phyloP scores from a whole-genome alignment of 2,113 vertebrate species.

The Gnathonemus echidnorhynchus region DNA sequence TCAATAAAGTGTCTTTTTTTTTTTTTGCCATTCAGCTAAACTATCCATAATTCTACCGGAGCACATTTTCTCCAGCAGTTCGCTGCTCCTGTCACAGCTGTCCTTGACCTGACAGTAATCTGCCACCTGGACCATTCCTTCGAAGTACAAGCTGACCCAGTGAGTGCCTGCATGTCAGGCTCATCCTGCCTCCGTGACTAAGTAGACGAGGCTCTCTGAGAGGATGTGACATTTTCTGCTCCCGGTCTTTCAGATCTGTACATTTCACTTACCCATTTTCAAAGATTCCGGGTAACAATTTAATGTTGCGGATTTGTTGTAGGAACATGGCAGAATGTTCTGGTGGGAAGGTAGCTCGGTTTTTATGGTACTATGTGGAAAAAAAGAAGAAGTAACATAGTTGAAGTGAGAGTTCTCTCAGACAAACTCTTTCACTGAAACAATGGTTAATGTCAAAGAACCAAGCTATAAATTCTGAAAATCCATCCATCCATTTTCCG shows the following conservation, averaged over 20 bases:
- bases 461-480: too few relatives aligned
- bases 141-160: not conserved
- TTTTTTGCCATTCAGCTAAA: not conserved
- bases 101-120: not conserved
- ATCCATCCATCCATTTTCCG: too few relatives aligned
- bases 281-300: not conserved
- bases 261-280: not conserved
- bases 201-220: not conserved
- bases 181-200: not conserved
- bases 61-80: not conserved
- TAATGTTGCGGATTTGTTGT: not conserved
- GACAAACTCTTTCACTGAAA: too few relatives aligned
- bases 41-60: not conserved
- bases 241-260: not conserved
- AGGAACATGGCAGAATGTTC: not conserved
- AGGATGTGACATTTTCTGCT: not conserved
- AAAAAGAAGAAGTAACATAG: too few relatives aligned
- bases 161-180: not conserved
- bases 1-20: not conserved
- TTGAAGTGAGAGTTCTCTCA: too few relatives aligned
- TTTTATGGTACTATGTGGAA: not conserved
- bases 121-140: not conserved
- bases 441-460: too few relatives aligned
- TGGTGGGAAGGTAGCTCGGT: not conserved
- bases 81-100: not conserved